Percentiles rank a stretch among this genome's conserved stretches.
These are phyloP conservation scores for Archips crataeganus DNA, from an alignment of 2,888 invertebrate genomes.

Conservation along the genomic window DNA sequence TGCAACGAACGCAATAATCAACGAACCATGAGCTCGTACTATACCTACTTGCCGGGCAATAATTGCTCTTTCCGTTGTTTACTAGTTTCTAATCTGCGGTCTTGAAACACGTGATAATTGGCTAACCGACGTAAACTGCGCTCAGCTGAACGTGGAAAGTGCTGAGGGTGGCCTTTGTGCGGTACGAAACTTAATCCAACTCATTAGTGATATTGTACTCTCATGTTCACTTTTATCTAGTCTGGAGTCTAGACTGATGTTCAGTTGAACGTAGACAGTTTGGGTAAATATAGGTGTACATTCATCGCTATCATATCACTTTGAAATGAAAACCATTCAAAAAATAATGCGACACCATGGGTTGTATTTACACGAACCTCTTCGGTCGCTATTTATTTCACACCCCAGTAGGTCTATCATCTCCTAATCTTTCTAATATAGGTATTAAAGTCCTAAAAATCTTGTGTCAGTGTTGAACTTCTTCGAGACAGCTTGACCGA, in stretches of 20 bases:
- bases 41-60: constrained; percentile 46
- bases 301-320: background rate
- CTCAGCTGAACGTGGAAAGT: constrained; percentile 2
- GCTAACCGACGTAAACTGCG: constrained; percentile 31
- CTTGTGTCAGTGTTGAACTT: too few relatives aligned
- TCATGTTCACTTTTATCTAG: background rate
- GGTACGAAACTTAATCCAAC: background rate
- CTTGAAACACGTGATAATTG: constrained; percentile 41
- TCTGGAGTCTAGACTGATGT: background rate
- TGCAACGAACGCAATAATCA: constrained; percentile 64
- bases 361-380: too few relatives aligned
- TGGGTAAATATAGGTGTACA: too few relatives aligned
- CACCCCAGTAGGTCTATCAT: too few relatives aligned
- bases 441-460: too few relatives aligned
- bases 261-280: too few relatives aligned
- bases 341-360: too few relatives aligned
- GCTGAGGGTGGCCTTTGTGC: background rate
- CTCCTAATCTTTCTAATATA: too few relatives aligned
- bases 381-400: too few relatives aligned
- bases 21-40: constrained; percentile 63
- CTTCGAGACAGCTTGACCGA: too few relatives aligned
- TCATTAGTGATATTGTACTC: background rate
- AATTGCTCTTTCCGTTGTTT: constrained; percentile 62
- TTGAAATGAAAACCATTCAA: background rate
- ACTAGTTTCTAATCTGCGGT: constrained; percentile 38